Percentiles rank a stretch among this genome's conserved stretches.
phyloP scores from a whole-genome alignment of 2,113 vertebrate genomes.

The Setophaga coronata region DNA sequence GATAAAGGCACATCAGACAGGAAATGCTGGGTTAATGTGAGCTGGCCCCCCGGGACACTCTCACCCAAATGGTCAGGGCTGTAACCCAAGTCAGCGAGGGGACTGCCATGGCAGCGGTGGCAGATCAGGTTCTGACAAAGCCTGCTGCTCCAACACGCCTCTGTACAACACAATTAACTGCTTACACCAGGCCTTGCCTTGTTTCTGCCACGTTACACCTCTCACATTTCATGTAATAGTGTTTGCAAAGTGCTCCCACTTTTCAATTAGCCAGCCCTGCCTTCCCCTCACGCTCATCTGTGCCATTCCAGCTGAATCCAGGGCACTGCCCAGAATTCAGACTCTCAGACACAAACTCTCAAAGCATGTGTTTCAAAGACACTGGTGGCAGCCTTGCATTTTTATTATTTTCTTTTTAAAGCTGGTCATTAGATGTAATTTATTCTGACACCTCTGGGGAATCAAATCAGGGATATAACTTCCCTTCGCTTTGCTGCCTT shows the following conservation, averaged over 20 bases:
- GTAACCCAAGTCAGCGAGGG: conserved; percentile 27
- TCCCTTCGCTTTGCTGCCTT: background rate
- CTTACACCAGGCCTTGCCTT: conserved; percentile 84
- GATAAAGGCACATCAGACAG: conserved; percentile 15
- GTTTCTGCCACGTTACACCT: conserved; percentile 78
- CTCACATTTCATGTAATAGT: conserved; percentile 89
- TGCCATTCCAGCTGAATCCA: conserved; percentile 53
- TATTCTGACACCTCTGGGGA: background rate
- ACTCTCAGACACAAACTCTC: background rate
- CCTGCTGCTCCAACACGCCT: conserved; percentile 74
- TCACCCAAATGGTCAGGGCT: background rate
- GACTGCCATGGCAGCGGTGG: conserved; percentile 70
- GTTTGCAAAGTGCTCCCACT: conserved; percentile 88
- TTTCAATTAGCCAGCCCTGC: conserved; percentile 84
- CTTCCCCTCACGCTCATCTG: conserved; percentile 65
- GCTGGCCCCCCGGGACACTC: background rate
- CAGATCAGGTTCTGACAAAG: conserved; percentile 73
- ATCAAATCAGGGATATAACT: background rate
- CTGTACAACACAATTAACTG: conserved; percentile 83
- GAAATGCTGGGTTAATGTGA: conserved; percentile 32
- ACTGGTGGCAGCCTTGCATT: background rate
- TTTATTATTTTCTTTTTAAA: background rate
- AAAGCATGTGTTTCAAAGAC: background rate
- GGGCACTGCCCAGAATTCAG: background rate
- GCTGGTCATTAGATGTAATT: background rate